Evolutionary conservation across 2,113 vertebrate genomes (phyloP), one percentile per base, ranked within the genome.

Genomic region (Rhinolophus sinicus): DNA sequence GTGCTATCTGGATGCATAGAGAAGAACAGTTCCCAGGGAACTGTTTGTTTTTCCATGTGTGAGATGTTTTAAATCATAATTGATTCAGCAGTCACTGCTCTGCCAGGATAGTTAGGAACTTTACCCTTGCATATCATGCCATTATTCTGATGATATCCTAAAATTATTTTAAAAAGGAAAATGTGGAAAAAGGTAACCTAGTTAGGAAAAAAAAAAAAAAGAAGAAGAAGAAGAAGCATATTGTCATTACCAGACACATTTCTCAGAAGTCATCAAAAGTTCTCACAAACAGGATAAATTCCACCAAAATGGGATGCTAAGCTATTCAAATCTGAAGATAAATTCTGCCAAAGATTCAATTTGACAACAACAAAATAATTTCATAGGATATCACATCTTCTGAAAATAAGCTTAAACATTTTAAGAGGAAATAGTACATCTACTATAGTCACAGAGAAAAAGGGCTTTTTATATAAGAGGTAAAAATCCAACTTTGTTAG

Each of bases 11-110:
- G 85, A 95, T 89, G 64, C 77, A 72, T 3, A 54, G 65, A 93
- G 56, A 86, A 86, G 67, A 94, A 83, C 33, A 90, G 96, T 96
- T 97, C 73, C 44, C 84, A 96, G 5, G 93, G 58, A 44, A 92
- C 52, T 69, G 75, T 91, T 96, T 81, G 83, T 91, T 92, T 97
- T 44, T 73, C 95, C 88, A 85, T 81, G 54, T 93, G 47, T 58
- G 97, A 15, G 6, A 90, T 70, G 12, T 60, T 92, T 97, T 87
- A 94, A 92, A 69, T 82, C 94, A 90, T 92, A 96, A 97, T 83
- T 30, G 87, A 97, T 97, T 97, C 72, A 77, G 95, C 96, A 91
- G 90, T 73, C 52, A 95, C 72, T 33, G 89, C 50, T 64, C 82
- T 95, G n/a, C 88, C 75, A 95, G 26, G 13, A 33, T 90, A 97